These are phyloP conservation scores for Alcedo atthis DNA, from an alignment of 2,797 vertebrate genomes.

Conservation along the genomic window DNA sequence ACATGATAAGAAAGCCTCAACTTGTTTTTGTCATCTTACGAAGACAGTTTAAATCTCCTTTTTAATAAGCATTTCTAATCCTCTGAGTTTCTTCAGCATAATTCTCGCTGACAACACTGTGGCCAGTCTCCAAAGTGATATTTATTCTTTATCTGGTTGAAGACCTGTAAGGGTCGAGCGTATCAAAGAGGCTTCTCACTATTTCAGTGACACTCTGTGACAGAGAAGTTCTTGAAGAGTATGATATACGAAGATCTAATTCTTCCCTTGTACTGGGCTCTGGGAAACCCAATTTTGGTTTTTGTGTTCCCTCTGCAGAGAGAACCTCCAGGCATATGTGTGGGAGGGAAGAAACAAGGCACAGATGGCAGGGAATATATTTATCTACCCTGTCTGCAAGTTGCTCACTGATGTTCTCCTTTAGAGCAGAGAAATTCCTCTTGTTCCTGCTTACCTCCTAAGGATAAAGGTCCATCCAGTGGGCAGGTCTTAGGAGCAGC, in stretches of 20 bases:
- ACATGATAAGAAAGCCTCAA: neutral
- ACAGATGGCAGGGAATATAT: neutral
- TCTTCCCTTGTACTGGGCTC: neutral
- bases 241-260: neutral
- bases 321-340: neutral
- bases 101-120: neutral
- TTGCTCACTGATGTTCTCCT: neutral
- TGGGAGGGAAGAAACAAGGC: neutral
- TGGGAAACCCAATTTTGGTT: neutral
- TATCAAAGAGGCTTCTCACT: neutral
- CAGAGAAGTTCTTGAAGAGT: neutral
- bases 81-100: neutral
- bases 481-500: neutral
- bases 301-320: neutral
- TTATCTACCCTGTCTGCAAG: neutral
- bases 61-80: conserved; percentile 32
- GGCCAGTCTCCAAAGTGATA: neutral
- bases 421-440: neutral
- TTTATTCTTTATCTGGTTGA: neutral
- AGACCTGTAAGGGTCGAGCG: neutral
- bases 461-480: neutral
- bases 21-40: neutral
- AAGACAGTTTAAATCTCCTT: neutral
- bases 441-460: neutral
- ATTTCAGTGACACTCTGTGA: neutral